Conservation (phyloP, 2,797 vertebrate species). For the Pseudomugil tenellus region DNA sequence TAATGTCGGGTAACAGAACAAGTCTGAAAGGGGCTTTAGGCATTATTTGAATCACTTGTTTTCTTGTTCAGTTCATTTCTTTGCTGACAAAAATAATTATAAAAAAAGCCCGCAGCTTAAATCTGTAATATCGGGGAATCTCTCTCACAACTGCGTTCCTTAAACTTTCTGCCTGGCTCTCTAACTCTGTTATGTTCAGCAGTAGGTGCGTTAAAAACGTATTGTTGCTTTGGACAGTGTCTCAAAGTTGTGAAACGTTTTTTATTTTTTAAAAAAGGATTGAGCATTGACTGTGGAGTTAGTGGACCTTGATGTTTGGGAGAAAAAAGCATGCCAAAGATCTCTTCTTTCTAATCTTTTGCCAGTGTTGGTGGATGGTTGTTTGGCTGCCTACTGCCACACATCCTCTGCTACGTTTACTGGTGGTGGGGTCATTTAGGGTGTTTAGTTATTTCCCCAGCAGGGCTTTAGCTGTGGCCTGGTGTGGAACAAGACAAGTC, state of each 20-base stretch:
- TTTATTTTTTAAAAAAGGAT: neutral
- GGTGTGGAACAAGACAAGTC: no score
- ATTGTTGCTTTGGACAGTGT: neutral
- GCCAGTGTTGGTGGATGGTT: no score
- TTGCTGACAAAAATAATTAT: slow-evolving; percentile 37
- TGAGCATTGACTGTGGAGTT: neutral
- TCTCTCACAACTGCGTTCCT: slow-evolving; percentile 44
- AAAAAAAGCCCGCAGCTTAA: slow-evolving; percentile 39
- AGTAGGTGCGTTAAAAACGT: slow-evolving; percentile 3
- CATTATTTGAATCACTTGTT: slow-evolving; percentile 8
- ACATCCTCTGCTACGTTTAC: no score
- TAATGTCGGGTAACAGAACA: no score
- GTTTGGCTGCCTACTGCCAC: no score
- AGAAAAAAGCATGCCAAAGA: no score
- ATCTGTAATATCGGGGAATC: slow-evolving; percentile 65
- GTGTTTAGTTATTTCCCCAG: no score
- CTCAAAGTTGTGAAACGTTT: neutral
- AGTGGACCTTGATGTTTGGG: neutral
- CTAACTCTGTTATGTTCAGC: neutral
- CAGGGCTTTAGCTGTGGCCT: no score
- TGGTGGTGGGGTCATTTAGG: neutral
- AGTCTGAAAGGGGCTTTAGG: no score
- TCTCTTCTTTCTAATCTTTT: no score
- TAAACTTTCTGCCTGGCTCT: slow-evolving; percentile 29
- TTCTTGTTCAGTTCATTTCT: slow-evolving; percentile 33